A percentile compares a stretch with the other conserved stretches of the same genome.
These are phyloP conservation scores for Heliocidaris erythrogramma DNA, from an alignment of 35 echinoderm and acorn worm genomes.

Conservation along the genomic window DNA sequence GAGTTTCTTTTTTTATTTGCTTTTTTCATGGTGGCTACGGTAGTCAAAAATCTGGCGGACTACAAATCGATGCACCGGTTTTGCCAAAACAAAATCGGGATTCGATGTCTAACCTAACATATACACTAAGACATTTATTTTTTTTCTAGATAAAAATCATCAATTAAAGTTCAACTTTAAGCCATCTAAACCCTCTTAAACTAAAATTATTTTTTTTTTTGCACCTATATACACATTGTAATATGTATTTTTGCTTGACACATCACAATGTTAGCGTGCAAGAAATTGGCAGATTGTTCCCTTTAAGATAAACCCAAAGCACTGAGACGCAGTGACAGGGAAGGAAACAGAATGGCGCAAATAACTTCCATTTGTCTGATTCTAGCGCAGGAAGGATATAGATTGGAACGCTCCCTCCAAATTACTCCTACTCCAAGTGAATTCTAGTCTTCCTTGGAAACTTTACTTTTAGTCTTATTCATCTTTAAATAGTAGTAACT, in stretches of 20 bases:
- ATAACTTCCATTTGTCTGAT: constrained; percentile 30
- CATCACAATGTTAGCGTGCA: background rate
- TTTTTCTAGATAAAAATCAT: no score
- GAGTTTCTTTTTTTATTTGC: no score
- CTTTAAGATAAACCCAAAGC: background rate
- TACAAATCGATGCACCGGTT: no score
- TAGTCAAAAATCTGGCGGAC: no score
- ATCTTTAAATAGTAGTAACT: background rate
- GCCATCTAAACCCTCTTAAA: no score
- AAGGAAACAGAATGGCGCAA: background rate
- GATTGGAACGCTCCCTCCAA: background rate
- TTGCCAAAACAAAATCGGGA: no score
- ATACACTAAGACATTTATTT: no score
- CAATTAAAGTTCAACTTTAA: no score
- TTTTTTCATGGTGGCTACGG: no score
- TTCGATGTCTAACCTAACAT: no score
- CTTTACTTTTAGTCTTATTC: background rate
- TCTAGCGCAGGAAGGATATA: background rate
- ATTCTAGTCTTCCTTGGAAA: background rate
- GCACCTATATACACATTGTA: no score
- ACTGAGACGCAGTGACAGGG: background rate
- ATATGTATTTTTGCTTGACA: background rate
- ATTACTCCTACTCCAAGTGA: background rate
- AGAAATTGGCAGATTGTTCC: background rate
- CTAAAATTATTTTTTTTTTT: no score